Base-by-base conservation (phyloP, 53 echinoderm and acorn worm species). In the Henricia sp. region DNA sequence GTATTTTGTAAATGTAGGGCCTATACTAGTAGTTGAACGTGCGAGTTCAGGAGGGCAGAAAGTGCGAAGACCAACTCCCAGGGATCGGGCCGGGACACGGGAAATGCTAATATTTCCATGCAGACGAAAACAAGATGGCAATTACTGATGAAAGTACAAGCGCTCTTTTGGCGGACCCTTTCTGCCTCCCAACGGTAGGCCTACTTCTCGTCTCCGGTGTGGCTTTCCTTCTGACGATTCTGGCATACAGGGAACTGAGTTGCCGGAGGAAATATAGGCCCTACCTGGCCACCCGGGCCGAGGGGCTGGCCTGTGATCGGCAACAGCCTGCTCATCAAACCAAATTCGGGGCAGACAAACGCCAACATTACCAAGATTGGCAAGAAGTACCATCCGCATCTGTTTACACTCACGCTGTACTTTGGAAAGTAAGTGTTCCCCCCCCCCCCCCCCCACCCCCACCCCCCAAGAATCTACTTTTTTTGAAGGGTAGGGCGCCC, bases 301-400 rank as follows among this genome's bases (percentile, higher is more conserved):
- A 12, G 34, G 35, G 80, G 80, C n/a, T 80, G 80, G 80, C 80
- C 80, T 1, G 14, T 80, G 6, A 32, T 80, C 50, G 63, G 80
- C 48, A 43, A 32, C 33, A 42, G 14, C 17, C 63, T 9, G 30
- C 80, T 80, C 2, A 46, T 80, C 23, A 50, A 17, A 13, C n/a
- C 30, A 8, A 17, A 46, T 6, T 63, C 78, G n/a, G 73, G 73
- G 54, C 73, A 73, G 52, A 73, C 73, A 16, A 36, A 51, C 62
- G 72, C 85, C 25, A 90, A 78, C 21, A 78, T 83, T 50, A 71
- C 68, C 38, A 40, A 60, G 28, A 75, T 52, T 57, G 62, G 75
- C 19, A 66, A 68, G 36, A 75, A 90, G 53, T 78, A 63, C 35
- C 63, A 78, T 34, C 78, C 78, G 1, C 63, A 78, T 32, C 3